Base-by-base conservation (phyloP, 1,140 invertebrate species). In the Leptinotarsa texana region DNA sequence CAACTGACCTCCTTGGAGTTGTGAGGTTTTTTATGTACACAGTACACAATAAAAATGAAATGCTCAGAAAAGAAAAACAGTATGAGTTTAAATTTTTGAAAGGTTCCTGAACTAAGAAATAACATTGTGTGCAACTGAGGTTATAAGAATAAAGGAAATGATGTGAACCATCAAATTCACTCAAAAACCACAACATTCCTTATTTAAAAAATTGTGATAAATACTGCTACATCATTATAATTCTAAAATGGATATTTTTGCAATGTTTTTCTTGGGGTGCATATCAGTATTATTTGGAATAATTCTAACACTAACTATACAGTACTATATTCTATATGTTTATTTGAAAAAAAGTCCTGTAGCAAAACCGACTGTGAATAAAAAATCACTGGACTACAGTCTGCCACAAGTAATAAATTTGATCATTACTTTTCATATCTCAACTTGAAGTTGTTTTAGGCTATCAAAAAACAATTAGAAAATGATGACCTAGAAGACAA, bases 281-380 rank as follows among this genome's bases (percentile, higher is more conserved):
- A 47, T 80, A 71, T 79, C 77, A 47, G 49, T 80, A 74, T 63
- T 80, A 61, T 73, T 87, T 71, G 87, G 87, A 72, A 86, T 87
- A 61, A 86, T 87, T 72, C 78, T 88, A 68, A 88, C 87, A 73
- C 80, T 88, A 70, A 81, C 86, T 69, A 80, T 87, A 17, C 87
- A 88, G 80, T 88, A 88, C 82, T 86, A 88, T 78, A 81, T 88
- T 33, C 86, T 87, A 67, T 83, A 88, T 65, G 84, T 84, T 76
- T 88, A 87, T 78, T 85, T 87, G 61, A 86, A 87, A 74, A 81
- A 85, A 74, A 85, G 84, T 63, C 86, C 87, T 33, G 77, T 84
- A 66, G 86, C 82, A 69, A 82, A 82, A 63, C 80, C 83, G 33
- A 77, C 75, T 63, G 83, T 85, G 63, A 86, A 85, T 76, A 79